These are phyloP conservation scores for Diplolepis rosae DNA, from an alignment of 2,888 invertebrate genomes.

Conservation along the genomic window DNA sequence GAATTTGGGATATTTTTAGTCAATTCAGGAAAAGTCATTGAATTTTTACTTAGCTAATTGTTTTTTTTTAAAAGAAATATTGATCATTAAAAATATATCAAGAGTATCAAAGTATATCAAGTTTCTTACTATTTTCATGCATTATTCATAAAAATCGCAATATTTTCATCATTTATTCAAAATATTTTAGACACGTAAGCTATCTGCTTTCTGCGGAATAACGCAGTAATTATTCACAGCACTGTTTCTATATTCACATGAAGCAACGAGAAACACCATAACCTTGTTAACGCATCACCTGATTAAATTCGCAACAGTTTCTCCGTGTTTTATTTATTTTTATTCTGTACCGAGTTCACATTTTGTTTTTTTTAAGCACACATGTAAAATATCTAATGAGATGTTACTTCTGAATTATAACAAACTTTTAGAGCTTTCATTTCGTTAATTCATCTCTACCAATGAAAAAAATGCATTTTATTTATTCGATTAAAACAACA, in stretches of 20 bases:
- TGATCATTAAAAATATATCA: neutral
- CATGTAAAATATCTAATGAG: too few species aligned
- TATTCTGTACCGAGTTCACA: too few species aligned
- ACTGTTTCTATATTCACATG: constrained; percentile 20
- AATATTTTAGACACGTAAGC: constrained; percentile 4
- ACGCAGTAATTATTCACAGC: constrained; percentile 23
- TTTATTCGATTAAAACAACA: too few species aligned
- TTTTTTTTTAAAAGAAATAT: neutral
- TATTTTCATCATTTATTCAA: neutral
- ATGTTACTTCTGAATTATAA: too few species aligned
- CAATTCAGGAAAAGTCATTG: too few species aligned
- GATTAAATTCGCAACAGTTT: neutral
- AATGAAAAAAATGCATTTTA: too few species aligned
- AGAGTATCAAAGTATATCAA: neutral
- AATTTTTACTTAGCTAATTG: too few species aligned
- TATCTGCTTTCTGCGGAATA: constrained; percentile 4
- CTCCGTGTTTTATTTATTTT: neutral
- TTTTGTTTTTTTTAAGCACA: too few species aligned
- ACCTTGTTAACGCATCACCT: neutral
- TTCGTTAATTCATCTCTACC: too few species aligned
- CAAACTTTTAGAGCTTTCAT: too few species aligned
- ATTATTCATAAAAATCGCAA: neutral
- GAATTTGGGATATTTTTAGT: too few species aligned
- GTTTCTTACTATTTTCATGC: constrained; percentile 10
- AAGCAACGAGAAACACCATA: constrained; percentile 8